Base-by-base conservation (phyloP, 1,140 invertebrate genomes). In the Cyclina sinensis region DNA sequence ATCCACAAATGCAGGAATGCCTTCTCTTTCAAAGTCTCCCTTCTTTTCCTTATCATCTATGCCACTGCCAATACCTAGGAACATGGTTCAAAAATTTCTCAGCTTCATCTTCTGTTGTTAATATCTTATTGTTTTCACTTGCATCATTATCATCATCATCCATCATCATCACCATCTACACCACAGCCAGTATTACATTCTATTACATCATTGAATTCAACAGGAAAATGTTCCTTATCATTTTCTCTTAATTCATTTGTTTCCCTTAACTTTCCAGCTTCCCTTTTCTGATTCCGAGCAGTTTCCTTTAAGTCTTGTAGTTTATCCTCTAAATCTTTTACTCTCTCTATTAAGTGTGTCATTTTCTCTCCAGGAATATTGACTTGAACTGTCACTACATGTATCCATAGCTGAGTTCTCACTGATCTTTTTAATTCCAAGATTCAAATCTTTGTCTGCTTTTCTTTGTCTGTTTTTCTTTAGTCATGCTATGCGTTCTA, bases 11-110 rank as follows among this genome's bases (percentile, higher is more conserved):
- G 18, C 4, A 30, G 54, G 27, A 78, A 51, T 30, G 35, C 46
- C 46, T 57, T 54, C 39, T 2, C 43, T 48, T 76, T 24, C 73
- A 39, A 7, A 39, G 27, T 0, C 43, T 43, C 39, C n/a, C n/a
- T n/a, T n/a, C n/a, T n/a, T 35, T 48, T 48, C 4, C 4, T 65
- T 30, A 65, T 27, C 11, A 37, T 48, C 70, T n/a, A 1, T 27
- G 14, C 54, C 74, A 48, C 16, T 54, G 3, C 5, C 37, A n/a
- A n/a, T n/a, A n/a, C 35, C 46, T 78, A 0, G 54, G 48, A 54
- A 78, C 74, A 35, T 51, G 46, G 18, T 54, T 78, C 7, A 78
- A 46, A 78, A 78, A 78, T 35, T 78, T 27, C 24, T 78, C 74
- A 9, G 43, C 74, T 30, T 78, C 74, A 9, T 78, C 74, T 39